phyloP scores from a whole-genome alignment of 2,113 vertebrate genomes.

The Microcebus ravelobensis region DNA sequence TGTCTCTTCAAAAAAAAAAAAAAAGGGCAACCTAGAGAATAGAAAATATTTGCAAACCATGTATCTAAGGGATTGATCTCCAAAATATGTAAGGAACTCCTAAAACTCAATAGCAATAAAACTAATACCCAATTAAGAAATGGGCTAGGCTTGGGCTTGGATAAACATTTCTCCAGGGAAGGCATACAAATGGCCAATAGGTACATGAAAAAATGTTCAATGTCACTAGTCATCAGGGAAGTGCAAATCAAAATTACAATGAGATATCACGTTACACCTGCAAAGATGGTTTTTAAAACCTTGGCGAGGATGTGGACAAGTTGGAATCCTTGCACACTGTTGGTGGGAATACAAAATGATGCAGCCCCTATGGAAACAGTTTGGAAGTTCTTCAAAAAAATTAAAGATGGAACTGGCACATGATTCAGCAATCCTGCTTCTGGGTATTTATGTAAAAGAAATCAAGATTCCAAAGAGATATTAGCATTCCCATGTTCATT shows the following conservation, averaged over 20 bases:
- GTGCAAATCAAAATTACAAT: neutral
- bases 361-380: neutral
- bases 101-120: neutral
- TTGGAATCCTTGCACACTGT: neutral
- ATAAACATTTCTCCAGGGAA: neutral
- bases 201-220: neutral
- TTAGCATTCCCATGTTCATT: neutral
- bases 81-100: neutral
- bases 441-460: neutral
- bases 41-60: neutral
- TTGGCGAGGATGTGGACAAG: neutral
- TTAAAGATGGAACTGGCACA: neutral
- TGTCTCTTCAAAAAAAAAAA: too few relatives aligned
- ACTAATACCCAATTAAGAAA: neutral
- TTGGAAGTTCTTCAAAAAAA: neutral
- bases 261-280: neutral
- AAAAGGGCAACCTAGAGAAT: neutral
- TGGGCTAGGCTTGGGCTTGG: neutral
- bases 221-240: neutral
- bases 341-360: neutral
- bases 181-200: neutral
- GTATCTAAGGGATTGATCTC: neutral
- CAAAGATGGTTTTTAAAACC: neutral
- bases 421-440: neutral
- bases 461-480: neutral